Base-by-base conservation (phyloP, 2,113 vertebrate genomes). In the Noturus placidus region DNA sequence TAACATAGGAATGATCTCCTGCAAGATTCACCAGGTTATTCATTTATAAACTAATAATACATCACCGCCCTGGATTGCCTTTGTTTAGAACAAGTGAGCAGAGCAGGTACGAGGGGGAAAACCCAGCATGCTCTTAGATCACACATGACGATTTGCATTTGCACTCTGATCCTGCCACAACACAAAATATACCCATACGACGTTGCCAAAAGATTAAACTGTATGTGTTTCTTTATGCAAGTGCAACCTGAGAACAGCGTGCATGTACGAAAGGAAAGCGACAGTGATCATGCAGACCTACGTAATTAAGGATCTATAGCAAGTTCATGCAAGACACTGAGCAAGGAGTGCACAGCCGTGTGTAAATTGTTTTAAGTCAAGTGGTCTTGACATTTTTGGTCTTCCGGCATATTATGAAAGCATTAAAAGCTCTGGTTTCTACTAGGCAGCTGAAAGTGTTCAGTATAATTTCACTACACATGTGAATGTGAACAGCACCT, bases 361-460 rank as follows among this genome's bases (percentile, higher is more conserved):
- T n/a, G 50, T 27, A 67, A 65, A 84, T 27, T 79, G 10, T 57
- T 72, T 50, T 46, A 67, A 84, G 30, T 57, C 35, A 78, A 78
- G 33, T 57, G 50, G 3, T 57, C 50, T 57, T 78, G 70, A 83
- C 87, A 83, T 63, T 78, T 27, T 11, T 42, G 3, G 22, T 2
- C 22, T 17, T 30, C 42, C 10, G 11, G 33, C 57, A 83, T 77
- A 59, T 78, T 42, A 67, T 63, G 42, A 65, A 19, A 87, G 30
- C 69, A 65, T 35, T 22, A 70, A 63, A 87, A 56, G 88, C 89
- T 89, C 82, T 65, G 65, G 61, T 85, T 82, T 61, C 74, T 54
- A 4, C 93, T 86, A 94, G 94, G 89, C 83, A 78, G 87, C 87
- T 92, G 93, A 94, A 94, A 93, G 93, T 93, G 94, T 93, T 93